phyloP scores from a whole-genome alignment of 2,797 vertebrate species.

The Sebastes elongatus region DNA sequence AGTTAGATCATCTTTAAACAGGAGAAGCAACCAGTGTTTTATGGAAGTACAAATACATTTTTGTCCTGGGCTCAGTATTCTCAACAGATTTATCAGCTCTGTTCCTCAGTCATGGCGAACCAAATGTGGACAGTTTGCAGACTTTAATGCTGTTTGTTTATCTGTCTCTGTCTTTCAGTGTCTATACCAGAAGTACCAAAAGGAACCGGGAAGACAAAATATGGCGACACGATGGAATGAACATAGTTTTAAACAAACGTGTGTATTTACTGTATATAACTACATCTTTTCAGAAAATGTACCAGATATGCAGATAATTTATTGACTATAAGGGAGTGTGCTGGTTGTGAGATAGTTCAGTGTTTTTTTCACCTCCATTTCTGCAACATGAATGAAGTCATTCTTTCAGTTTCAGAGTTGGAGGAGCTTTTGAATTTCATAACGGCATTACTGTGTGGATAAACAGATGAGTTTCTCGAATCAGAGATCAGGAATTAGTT shows the following conservation, averaged over 20 bases:
- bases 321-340: background rate
- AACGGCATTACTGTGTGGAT: slow-evolving; percentile 47
- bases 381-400: background rate
- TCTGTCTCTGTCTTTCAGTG: slow-evolving; percentile 52
- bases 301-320: background rate
- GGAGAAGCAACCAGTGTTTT: background rate
- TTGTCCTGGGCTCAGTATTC: background rate
- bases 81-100: background rate
- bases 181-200: slow-evolving; percentile 47
- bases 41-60: background rate
- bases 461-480: slow-evolving; percentile 29
- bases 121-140: background rate
- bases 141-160: background rate
- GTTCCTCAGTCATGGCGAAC: background rate
- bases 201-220: slow-evolving; percentile 70
- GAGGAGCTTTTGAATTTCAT: slow-evolving; percentile 37
- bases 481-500: slow-evolving; percentile 51
- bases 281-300: background rate
- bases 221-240: slow-evolving; percentile 82
- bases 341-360: background rate
- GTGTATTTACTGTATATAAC: slow-evolving; percentile 19
- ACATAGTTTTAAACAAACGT: background rate
- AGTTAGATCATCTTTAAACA: background rate
- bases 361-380: background rate
- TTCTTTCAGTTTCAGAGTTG: background rate